These are phyloP conservation scores for Liopterus haemorrhoidalis DNA, from an alignment of 2,888 invertebrate species.

Conservation along the genomic window DNA sequence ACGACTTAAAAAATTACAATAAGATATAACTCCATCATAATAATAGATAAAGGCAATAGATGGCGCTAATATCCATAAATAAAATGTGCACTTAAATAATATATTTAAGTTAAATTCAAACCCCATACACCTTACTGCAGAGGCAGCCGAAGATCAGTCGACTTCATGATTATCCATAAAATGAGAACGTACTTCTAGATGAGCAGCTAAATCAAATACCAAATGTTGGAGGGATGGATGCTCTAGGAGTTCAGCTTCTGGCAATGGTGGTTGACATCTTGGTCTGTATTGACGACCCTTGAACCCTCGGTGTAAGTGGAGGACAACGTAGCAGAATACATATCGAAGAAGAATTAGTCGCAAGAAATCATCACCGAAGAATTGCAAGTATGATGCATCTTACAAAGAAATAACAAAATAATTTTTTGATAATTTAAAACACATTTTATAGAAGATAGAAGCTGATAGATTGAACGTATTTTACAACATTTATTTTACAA, in stretches of 20 bases:
- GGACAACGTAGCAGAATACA: constrained; percentile 87
- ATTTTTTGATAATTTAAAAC: constrained; percentile 10
- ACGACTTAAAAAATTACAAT: background rate
- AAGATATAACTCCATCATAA: background rate
- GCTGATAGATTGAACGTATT: too few relatives aligned
- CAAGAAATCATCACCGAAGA: constrained; percentile 92
- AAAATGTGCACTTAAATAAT: too few relatives aligned
- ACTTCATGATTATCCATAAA: constrained; percentile 59
- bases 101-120: constrained; percentile 36
- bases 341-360: constrained; percentile 81
- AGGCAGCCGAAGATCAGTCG: constrained; percentile 57
- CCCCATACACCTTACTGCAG: constrained; percentile 44
- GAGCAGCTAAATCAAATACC: constrained; percentile 74
- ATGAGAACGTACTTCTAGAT: constrained; percentile 74
- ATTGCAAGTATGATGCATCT: constrained; percentile 71
- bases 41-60: too few relatives aligned
- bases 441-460: constrained; percentile 2
- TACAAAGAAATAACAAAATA: constrained; percentile 26
- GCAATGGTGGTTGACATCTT: constrained; percentile 76
- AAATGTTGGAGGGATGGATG: constrained; percentile 74
- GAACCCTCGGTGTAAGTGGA: constrained; percentile 81
- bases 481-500: background rate
- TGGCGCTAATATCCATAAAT: too few relatives aligned
- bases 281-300: constrained; percentile 82
- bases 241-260: constrained; percentile 79